Conservation (phyloP, 1,140 invertebrate species). For the Uloborus diversus region DNA sequence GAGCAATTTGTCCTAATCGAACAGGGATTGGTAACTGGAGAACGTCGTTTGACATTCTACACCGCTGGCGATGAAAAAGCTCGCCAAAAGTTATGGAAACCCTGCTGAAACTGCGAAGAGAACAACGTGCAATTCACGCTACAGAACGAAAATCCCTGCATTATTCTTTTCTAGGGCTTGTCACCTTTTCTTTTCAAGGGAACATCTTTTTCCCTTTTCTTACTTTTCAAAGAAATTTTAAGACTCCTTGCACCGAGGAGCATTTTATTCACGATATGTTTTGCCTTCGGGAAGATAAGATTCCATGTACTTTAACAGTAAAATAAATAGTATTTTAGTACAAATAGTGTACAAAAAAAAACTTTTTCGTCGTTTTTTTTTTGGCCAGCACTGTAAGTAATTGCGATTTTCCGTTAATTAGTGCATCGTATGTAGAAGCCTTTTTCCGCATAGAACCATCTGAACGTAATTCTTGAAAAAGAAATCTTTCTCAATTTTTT, state of each 20-base stretch:
- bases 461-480: too few relatives aligned
- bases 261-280: neutral
- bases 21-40: slow-evolving; percentile 16
- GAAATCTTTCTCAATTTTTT: too few relatives aligned
- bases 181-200: slow-evolving; percentile 6
- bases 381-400: too few relatives aligned
- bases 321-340: too few relatives aligned
- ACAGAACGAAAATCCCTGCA: neutral
- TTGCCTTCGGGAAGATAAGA: neutral
- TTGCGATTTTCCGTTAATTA: too few relatives aligned
- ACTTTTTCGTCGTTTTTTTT: too few relatives aligned
- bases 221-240: neutral
- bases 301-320: neutral
- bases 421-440: too few relatives aligned
- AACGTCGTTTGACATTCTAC: slow-evolving; percentile 43
- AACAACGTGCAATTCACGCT: neutral
- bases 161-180: neutral
- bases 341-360: too few relatives aligned
- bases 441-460: too few relatives aligned
- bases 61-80: slow-evolving; percentile 7
- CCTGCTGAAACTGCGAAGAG: neutral
- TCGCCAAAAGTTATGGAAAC: slow-evolving; percentile 39
- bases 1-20: neutral
- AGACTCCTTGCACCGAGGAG: neutral
- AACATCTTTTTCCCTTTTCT: neutral